These are phyloP conservation scores for Globodera ellingtonae DNA, from an alignment of 1,140 invertebrate species.

Conservation along the genomic window DNA sequence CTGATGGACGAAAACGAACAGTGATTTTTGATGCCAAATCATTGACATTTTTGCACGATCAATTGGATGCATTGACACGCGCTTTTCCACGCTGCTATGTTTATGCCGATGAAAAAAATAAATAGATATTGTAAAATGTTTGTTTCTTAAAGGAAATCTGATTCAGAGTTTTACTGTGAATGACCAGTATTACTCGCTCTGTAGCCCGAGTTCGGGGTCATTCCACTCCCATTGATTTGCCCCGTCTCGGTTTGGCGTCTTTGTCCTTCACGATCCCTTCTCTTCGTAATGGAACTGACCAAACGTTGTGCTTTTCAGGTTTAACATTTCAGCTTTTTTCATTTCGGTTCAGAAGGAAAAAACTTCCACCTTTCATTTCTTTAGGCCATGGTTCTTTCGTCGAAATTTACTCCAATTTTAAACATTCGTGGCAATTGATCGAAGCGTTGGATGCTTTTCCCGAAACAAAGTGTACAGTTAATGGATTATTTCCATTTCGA, in stretches of 20 bases:
- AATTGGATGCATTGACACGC: background rate
- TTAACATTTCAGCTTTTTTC: background rate
- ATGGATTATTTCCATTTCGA: background rate
- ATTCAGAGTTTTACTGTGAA: background rate
- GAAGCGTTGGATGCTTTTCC: background rate
- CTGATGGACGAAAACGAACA: background rate
- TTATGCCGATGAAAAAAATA: slow-evolving; percentile 2
- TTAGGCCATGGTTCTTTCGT: background rate
- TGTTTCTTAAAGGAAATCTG: too few relatives aligned
- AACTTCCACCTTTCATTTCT: background rate
- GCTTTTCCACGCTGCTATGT: slow-evolving; percentile 17
- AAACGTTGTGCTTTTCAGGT: background rate
- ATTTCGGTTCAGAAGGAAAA: too few relatives aligned
- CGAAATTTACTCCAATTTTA: background rate
- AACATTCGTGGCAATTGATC: background rate
- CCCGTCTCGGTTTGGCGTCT: background rate
- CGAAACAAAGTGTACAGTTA: background rate
- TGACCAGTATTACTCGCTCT: background rate
- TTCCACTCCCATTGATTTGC: background rate
- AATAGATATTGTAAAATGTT: background rate
- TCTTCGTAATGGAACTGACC: background rate
- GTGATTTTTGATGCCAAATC: slow-evolving; percentile 1
- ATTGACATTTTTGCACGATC: slow-evolving; percentile 18
- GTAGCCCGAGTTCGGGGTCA: background rate
- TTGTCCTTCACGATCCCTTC: background rate